A percentile compares a stretch with the other conserved stretches of the same genome.
Conservation (phyloP, 2,113 vertebrate genomes). For the Haemorhous mexicanus region DNA sequence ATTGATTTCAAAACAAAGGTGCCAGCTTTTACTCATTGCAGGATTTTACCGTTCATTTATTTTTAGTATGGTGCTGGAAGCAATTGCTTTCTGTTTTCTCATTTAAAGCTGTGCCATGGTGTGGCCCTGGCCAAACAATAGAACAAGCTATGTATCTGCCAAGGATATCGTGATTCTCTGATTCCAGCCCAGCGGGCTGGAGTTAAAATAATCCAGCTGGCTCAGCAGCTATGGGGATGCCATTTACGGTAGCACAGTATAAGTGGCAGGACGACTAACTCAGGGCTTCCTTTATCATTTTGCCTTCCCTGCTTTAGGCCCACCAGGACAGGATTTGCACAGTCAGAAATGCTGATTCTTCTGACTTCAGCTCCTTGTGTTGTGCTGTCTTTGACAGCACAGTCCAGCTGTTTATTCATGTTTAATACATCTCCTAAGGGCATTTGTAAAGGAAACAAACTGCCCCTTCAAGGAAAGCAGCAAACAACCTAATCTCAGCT, state of each 20-base stretch:
- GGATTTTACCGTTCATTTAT: background rate
- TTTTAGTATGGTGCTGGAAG: background rate
- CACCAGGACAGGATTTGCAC: conserved; percentile 28
- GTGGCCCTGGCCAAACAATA: background rate
- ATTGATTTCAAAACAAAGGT: background rate
- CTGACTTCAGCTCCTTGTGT: background rate
- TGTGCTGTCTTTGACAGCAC: background rate
- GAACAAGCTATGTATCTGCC: background rate
- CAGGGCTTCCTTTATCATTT: background rate
- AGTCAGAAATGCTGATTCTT: conserved; percentile 37
- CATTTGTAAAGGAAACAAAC: conserved; percentile 1
- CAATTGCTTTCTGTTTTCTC: background rate
- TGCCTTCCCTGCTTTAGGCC: background rate
- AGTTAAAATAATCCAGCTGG: conserved; percentile 28
- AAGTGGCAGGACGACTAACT: background rate
- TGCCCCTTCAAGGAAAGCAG: conserved; percentile 9
- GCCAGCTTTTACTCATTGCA: background rate
- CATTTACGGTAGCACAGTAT: background rate
- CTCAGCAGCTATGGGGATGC: background rate
- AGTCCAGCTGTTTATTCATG: conserved; percentile 36
- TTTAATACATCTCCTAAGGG: conserved; percentile 14
- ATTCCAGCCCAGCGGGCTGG: background rate
- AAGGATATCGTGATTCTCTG: background rate
- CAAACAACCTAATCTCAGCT: background rate
- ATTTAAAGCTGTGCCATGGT: background rate